Percentiles rank a stretch among this genome's conserved stretches.
phyloP scores from a whole-genome alignment of 2,888 invertebrate species.

The Acrobasis consociella region DNA sequence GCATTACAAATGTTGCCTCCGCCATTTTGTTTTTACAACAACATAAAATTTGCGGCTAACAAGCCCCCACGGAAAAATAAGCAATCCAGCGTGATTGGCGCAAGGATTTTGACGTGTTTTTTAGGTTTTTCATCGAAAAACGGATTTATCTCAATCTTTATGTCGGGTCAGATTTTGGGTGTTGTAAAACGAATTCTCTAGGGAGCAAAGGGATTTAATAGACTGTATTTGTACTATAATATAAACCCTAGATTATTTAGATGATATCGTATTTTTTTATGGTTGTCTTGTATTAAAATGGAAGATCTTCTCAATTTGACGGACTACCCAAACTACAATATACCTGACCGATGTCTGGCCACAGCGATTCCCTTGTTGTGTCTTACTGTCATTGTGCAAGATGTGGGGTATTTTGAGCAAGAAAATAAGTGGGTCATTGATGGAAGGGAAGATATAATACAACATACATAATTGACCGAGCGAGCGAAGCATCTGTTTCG shows the following conservation, averaged over 20 bases:
- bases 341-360: too few species aligned
- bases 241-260: not conserved
- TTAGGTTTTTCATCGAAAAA: constrained; percentile 13
- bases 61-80: constrained; percentile 30
- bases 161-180: constrained; percentile 4
- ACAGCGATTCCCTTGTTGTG: too few species aligned
- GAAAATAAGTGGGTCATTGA: too few species aligned
- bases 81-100: constrained; percentile 29
- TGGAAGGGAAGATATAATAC: too few species aligned
- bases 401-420: too few species aligned
- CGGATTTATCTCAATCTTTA: constrained; percentile 13
- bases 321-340: too few species aligned
- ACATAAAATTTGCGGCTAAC: constrained; percentile 49
- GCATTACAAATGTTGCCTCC: constrained; percentile 54
- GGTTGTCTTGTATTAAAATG: not conserved
- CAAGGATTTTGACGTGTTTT: constrained; percentile 23
- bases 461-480: too few species aligned
- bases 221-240: not conserved
- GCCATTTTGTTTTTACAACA: constrained; percentile 58
- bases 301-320: too few species aligned
- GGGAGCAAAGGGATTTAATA: not conserved
- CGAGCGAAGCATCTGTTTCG: too few species aligned
- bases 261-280: not conserved
- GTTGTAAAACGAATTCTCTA: constrained; percentile 1
- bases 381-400: too few species aligned